Percentiles rank a stretch among this genome's conserved stretches.
These are phyloP conservation scores for Drosophila hydei DNA, from an alignment of 1,140 invertebrate species.

Conservation along the genomic window DNA sequence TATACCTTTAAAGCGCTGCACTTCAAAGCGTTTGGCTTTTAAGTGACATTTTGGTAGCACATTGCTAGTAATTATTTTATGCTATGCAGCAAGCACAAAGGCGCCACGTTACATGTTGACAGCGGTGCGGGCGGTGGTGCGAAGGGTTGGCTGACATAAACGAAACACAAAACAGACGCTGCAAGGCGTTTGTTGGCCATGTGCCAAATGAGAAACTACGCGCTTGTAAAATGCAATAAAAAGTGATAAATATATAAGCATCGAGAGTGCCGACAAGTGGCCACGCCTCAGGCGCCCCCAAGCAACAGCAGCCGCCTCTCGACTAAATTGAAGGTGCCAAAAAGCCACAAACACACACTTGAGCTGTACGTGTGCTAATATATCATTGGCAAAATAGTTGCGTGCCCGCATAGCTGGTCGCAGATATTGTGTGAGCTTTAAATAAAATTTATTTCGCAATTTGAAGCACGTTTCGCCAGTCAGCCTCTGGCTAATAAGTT, in stretches of 20 bases:
- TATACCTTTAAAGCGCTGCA: constrained; percentile 1
- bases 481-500: constrained; percentile 66
- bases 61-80: constrained; percentile 47
- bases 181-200: constrained; percentile 25
- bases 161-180: constrained; percentile 42
- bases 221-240: constrained; percentile 38
- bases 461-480: constrained; percentile 53
- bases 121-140: background rate
- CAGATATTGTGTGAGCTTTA: constrained; percentile 58
- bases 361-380: constrained; percentile 55
- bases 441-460: constrained; percentile 64
- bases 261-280: constrained; percentile 60
- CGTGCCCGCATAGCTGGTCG: constrained; percentile 61
- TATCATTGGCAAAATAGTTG: constrained; percentile 74
- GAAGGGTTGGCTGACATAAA: background rate
- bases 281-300: constrained; percentile 2
- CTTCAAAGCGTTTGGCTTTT: constrained; percentile 39
- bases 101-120: background rate
- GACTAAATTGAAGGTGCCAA: constrained; percentile 73
- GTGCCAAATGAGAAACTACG: constrained; percentile 37
- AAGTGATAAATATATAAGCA: constrained; percentile 56
- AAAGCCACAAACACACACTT: constrained; percentile 20
- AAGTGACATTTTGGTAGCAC: constrained; percentile 30
- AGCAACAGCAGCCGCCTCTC: constrained; percentile 19
- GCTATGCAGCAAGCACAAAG: constrained; percentile 25